Base-by-base conservation (phyloP, 37 sponge, comb jelly and placozoan genomes). In the Cliona cf. orientalis region DNA sequence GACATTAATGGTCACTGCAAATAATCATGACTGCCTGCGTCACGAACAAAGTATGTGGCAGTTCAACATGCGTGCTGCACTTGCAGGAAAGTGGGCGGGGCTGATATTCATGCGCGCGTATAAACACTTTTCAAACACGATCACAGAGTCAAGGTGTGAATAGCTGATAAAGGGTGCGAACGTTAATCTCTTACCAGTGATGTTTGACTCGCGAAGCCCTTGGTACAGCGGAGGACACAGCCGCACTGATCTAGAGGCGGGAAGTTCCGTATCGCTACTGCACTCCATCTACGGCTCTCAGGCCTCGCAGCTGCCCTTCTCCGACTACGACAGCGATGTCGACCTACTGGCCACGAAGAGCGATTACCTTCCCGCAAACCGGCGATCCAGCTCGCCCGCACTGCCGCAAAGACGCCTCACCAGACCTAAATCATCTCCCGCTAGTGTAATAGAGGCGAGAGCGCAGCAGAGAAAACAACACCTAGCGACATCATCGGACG, bases 221-320 rank as follows among this genome's bases (percentile, higher is more conserved):
- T 62, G 31, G 31, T 62, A 49, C 75, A 74, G 74, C 19, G 74
- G 14, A 7, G 53, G 53, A 19, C 14, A 9, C 53, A 49, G 53
- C 14, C 53, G 53, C 14, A 14, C 53, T 49, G 53, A 49, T 14
- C 14, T 49, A 14, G 53, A 49, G 53, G 53, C 53, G 9, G 9
- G 14, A 19, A 81, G 88, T 45, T 89, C 89, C 11, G 33, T 19
- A 3, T 83, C 79, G 0, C 68, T 87, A 2, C 80, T 87, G 6
- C 88, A 87, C 32, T 87, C 92, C 43, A 91, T 91, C 58, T 91
- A 91, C 40, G 92, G 92, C 9, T 87, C 92, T 0, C 92, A 91
- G 67, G 71, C 60, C 3, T 87, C 88, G 9, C 81, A 80, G 61
- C 46, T 87, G 4, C 71, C 29, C 22, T 74, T 81, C 57, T 69